Evolutionary conservation across 2,113 vertebrate species (phyloP).

Genomic region (Herpetotheres cachinnans): DNA sequence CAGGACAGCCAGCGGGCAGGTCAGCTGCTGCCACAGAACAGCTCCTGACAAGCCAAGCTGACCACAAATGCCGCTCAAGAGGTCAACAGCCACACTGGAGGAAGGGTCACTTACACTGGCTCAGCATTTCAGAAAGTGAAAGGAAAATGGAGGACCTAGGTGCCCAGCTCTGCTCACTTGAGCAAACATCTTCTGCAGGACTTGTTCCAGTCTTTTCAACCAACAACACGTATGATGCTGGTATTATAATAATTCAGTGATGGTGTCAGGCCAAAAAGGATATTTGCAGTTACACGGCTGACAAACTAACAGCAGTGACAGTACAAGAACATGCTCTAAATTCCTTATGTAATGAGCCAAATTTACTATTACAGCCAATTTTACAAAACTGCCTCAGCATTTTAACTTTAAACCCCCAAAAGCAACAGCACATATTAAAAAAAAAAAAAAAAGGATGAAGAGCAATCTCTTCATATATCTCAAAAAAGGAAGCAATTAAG

Average conservation of each 20-base stretch:
- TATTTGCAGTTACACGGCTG: neutral
- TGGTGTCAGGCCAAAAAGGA: neutral
- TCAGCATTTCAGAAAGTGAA: neutral
- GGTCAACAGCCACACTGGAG: neutral
- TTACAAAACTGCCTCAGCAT: neutral
- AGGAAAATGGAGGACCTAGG: neutral
- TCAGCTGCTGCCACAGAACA: neutral
- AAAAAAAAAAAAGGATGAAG: neutral
- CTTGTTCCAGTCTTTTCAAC: neutral
- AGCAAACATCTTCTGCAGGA: neutral
- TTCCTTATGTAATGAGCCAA: neutral
- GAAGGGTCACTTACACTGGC: neutral
- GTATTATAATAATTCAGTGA: neutral
- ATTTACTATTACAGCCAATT: neutral
- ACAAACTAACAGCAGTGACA: neutral
- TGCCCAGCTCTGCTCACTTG: neutral
- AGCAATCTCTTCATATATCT: neutral
- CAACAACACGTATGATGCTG: accelerated
- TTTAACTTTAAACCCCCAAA: neutral
- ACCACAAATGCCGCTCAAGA: neutral
- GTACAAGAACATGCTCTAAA: neutral
- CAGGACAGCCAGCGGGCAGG: accelerated
- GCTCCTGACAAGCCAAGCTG: neutral
- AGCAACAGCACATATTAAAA: neutral
- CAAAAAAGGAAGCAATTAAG: slow-evolving; percentile 43